phyloP scores from a whole-genome alignment of 2,797 vertebrate genomes.

The Onychomys torridus region DNA sequence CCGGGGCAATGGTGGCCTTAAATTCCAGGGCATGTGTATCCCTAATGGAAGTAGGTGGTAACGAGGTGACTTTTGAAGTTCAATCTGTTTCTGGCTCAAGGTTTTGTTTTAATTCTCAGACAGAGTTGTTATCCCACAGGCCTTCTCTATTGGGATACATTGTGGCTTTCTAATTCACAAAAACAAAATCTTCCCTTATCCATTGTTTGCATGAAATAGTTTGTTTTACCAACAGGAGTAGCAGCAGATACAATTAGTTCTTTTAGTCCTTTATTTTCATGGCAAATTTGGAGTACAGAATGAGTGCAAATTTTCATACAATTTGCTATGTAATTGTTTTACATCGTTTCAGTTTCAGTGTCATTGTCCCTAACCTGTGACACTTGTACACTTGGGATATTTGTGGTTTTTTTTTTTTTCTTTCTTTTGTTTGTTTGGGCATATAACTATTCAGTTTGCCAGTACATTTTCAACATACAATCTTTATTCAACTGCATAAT shows the following conservation, averaged over 20 bases:
- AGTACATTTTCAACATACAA: neutral
- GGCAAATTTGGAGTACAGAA: neutral
- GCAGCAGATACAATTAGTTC: neutral
- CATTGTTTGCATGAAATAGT: neutral
- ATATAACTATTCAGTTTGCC: neutral
- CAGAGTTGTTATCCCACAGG: no score
- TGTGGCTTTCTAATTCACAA: neutral
- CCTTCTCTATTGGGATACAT: neutral
- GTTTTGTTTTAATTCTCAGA: neutral
- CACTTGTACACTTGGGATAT: neutral
- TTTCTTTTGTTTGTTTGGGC: neutral
- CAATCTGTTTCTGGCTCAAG: neutral
- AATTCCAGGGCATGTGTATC: no score
- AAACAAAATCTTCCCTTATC: neutral
- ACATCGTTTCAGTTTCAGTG: neutral
- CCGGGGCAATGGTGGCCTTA: no score
- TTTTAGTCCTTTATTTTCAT: neutral
- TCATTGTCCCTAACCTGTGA: neutral
- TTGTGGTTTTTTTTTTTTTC: neutral
- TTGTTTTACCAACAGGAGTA: neutral
- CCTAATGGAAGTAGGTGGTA: no score
- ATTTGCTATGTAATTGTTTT: neutral
- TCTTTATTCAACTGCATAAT: neutral
- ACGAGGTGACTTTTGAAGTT: neutral
- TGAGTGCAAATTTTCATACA: neutral